Conservation (phyloP, 2,113 vertebrate species). For the Epinephelus cyanopodus region DNA sequence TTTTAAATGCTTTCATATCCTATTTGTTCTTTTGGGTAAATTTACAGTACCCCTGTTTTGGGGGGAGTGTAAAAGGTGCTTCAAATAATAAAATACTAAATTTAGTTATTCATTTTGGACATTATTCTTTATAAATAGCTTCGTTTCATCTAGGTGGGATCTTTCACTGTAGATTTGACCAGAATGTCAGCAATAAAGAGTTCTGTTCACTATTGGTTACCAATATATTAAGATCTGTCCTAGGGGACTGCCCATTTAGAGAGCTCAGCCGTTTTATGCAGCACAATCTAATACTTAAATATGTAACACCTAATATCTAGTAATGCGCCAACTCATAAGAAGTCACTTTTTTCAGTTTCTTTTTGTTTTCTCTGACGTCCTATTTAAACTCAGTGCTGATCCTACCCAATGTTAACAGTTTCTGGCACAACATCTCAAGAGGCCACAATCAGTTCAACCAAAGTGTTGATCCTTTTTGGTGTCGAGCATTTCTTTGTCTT, state of each 20-base stretch:
- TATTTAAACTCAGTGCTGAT: conserved; percentile 61
- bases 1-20: conserved; percentile 62
- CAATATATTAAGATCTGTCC: conserved; percentile 89
- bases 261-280: conserved; percentile 82
- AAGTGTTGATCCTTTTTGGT: conserved; percentile 83
- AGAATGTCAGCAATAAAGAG: conserved; percentile 83
- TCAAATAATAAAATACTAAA: conserved; percentile 72
- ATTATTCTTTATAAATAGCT: conserved; percentile 73
- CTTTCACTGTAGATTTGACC: conserved; percentile 80
- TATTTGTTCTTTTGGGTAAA: conserved; percentile 39
- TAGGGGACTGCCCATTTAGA: conserved; percentile 83
- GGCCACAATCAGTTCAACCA: conserved; percentile 69
- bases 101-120: conserved; percentile 66
- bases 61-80: conserved; percentile 73
- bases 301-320: conserved; percentile 84
- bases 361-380: conserved; percentile 66
- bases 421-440: conserved; percentile 53
- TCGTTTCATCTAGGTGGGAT: conserved; percentile 66
- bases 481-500: conserved; percentile 78
- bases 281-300: conserved; percentile 84
- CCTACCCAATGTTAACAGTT: conserved; percentile 41
- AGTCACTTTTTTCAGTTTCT: conserved; percentile 67
- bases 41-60: conserved; percentile 59
- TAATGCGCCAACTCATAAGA: conserved; percentile 75
- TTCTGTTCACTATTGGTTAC: conserved; percentile 88